phyloP scores from a whole-genome alignment of 2,888 invertebrate species.

The Helobdella robusta region DNA sequence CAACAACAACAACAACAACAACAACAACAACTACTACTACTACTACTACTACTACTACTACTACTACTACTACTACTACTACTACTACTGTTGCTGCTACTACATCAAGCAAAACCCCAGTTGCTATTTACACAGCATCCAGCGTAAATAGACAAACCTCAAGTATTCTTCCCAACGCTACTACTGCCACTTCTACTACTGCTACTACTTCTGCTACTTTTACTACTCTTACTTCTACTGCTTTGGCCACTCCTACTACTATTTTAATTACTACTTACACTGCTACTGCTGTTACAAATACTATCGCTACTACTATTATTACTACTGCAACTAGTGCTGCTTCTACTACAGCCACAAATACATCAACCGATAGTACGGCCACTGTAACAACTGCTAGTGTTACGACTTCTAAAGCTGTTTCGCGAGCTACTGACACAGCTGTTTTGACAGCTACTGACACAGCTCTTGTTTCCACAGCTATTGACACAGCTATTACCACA shows the following conservation, averaged over 20 bases:
- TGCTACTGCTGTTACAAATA: constrained; percentile 8
- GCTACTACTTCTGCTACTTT: constrained; percentile 19
- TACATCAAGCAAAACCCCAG: no score
- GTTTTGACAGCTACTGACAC: not conserved
- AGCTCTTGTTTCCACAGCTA: not conserved
- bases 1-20: no score
- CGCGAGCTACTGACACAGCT: constrained; percentile 1
- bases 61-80: no score
- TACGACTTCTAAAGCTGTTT: constrained; percentile 5
- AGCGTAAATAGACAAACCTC: no score
- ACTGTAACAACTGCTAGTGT: constrained; percentile 1
- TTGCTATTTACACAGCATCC: no score
- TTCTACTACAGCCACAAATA: constrained; percentile 8
- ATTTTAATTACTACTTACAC: constrained; percentile 3
- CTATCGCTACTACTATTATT: constrained; percentile 9
- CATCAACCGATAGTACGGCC: not conserved
- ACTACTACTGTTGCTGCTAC: no score
- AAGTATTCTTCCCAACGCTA: no score
- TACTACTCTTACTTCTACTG: constrained; percentile 20
- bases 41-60: no score
- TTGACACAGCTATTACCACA: no score
- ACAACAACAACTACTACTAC: no score
- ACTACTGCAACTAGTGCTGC: constrained; percentile 8
- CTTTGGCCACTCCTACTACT: constrained; percentile 10
- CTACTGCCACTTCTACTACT: constrained; percentile 21